Evolutionary conservation across 2,113 vertebrate species (phyloP).

Genomic region (Dendropsophus ebraccatus): DNA sequence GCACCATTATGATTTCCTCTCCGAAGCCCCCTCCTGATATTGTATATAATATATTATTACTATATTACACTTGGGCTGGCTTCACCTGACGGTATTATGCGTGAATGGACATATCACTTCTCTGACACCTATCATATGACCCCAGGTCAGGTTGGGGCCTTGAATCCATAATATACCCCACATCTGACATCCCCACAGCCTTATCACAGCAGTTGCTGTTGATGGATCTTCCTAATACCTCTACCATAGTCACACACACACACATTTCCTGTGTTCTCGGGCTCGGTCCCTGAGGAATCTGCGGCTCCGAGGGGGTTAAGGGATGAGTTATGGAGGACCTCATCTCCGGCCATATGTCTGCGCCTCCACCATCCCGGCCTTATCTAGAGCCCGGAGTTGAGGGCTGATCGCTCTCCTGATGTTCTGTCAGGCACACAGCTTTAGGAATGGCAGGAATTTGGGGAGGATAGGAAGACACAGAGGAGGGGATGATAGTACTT

Average conservation of each 20-base stretch:
- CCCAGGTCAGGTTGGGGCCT: too few relatives aligned
- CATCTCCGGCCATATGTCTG: conserved; percentile 19
- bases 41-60: background rate
- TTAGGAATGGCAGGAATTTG: conserved; percentile 78
- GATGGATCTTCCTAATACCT: too few relatives aligned
- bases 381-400: conserved; percentile 28
- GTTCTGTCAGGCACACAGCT: conserved; percentile 69
- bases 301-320: conserved; percentile 26
- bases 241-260: too few relatives aligned
- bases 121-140: too few relatives aligned
- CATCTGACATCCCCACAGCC: background rate
- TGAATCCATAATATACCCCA: too few relatives aligned
- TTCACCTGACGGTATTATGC: too few relatives aligned
- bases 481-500: background rate
- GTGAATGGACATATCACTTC: too few relatives aligned
- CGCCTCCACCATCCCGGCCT: background rate
- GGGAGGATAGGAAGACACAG: conserved; percentile 68
- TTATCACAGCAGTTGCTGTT: too few relatives aligned
- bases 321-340: conserved; percentile 15
- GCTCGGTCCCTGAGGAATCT: background rate
- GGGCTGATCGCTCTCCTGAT: conserved; percentile 65
- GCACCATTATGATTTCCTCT: background rate
- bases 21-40: background rate
- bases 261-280: background rate
- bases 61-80: too few relatives aligned